Percentiles rank a stretch among this genome's conserved stretches.
These are phyloP conservation scores for Daktulosphaira vitifoliae DNA, from an alignment of 1,140 invertebrate genomes.

Conservation along the genomic window DNA sequence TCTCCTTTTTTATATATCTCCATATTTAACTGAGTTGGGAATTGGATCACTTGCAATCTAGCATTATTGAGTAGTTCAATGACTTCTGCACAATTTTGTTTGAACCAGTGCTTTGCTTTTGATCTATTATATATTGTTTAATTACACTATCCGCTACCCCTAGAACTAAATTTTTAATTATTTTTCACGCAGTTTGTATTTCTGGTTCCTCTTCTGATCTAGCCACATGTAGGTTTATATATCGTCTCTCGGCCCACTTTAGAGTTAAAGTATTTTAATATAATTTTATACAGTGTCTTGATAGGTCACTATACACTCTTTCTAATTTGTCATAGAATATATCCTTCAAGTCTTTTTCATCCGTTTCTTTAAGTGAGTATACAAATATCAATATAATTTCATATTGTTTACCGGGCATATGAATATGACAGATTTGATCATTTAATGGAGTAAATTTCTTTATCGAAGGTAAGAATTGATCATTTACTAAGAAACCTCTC, in stretches of 20 bases:
- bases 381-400: constrained; percentile 9
- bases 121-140: not conserved
- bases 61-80: constrained; percentile 5
- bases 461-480: constrained; percentile 2
- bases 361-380: not conserved
- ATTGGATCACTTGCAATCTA: not conserved
- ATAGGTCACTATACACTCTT: not conserved
- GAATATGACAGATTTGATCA: not conserved
- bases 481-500: constrained; percentile 1
- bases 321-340: constrained; percentile 3
- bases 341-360: not conserved
- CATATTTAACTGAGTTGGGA: constrained; percentile 3
- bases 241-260: not conserved
- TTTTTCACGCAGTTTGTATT: constrained; percentile 9
- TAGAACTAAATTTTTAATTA: constrained; percentile 10
- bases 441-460: constrained; percentile 14
- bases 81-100: constrained; percentile 15
- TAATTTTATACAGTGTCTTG: not conserved
- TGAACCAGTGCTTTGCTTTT: constrained; percentile 4
- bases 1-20: constrained; percentile 1
- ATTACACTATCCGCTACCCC: not conserved
- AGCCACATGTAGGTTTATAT: not conserved
- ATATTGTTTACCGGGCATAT: constrained; percentile 5
- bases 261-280: not conserved
- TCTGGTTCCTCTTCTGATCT: not conserved